phyloP scores from a whole-genome alignment of 2,797 vertebrate species.

The Neosalanx taihuensis region DNA sequence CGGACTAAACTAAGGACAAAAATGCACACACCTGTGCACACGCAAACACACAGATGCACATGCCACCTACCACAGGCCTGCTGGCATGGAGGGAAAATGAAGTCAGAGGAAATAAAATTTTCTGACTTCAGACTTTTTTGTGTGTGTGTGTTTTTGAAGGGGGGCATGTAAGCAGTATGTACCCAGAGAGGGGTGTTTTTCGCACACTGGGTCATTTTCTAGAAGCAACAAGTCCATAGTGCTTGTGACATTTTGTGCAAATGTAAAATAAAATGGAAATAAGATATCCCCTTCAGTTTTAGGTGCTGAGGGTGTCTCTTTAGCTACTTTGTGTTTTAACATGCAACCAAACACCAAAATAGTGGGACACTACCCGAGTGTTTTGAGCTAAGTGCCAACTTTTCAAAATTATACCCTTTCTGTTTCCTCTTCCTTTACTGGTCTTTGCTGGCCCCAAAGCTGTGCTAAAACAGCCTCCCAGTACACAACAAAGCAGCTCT shows the following conservation, averaged over 20 bases:
- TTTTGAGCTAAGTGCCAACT: conserved; percentile 43
- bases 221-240: not conserved
- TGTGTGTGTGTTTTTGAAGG: not conserved
- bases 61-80: too few relatives aligned
- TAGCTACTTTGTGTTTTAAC: not conserved
- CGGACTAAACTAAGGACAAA: not conserved
- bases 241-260: too few relatives aligned
- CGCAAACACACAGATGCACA: too few relatives aligned
- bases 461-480: conserved; percentile 28
- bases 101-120: conserved; percentile 14
- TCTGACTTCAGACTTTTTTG: not conserved
- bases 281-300: too few relatives aligned
- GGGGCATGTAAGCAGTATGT: not conserved
- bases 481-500: conserved; percentile 28
- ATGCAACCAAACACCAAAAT: not conserved
- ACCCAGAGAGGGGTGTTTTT: not conserved
- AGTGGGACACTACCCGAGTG: conserved; percentile 19
- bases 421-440: conserved; percentile 20
- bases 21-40: not conserved
- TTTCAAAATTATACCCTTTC: conserved; percentile 46
- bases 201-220: not conserved
- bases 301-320: too few relatives aligned
- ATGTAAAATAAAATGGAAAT: too few relatives aligned
- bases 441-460: conserved; percentile 42
- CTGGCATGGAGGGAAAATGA: conserved; percentile 10